phyloP scores from a whole-genome alignment of 2,888 invertebrate species.

The Euspilapteryx auroguttella region DNA sequence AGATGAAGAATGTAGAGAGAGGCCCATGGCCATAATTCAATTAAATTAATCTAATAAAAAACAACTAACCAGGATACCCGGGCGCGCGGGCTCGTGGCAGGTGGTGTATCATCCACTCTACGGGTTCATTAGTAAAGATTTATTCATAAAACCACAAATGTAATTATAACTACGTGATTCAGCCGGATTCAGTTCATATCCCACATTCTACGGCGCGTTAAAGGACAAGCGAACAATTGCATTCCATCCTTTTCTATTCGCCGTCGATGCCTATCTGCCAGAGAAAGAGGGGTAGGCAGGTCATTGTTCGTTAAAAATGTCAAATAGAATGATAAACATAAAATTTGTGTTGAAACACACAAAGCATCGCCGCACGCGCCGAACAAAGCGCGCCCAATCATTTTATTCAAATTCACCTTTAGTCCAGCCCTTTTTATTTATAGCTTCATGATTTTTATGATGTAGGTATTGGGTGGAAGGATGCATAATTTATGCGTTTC shows the following conservation, averaged over 20 bases:
- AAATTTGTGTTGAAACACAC: constrained; percentile 46
- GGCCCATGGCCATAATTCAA: constrained; percentile 9
- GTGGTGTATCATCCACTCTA: not conserved
- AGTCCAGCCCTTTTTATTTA: constrained; percentile 5
- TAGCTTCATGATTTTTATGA: constrained; percentile 15
- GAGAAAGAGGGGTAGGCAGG: constrained; percentile 17
- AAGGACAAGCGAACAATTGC: constrained; percentile 28
- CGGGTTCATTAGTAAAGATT: constrained; percentile 12
- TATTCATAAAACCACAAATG: constrained; percentile 20
- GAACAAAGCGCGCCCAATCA: constrained; percentile 30
- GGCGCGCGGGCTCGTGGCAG: not conserved
- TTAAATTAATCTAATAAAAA: constrained; percentile 2
- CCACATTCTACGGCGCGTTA: constrained; percentile 24
- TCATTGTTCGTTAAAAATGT: constrained; percentile 53
- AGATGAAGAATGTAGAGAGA: too few species aligned
- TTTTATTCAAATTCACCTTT: constrained; percentile 33
- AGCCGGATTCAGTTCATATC: constrained; percentile 50
- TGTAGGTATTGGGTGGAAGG: constrained; percentile 19
- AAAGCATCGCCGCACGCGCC: constrained; percentile 27
- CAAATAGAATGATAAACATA: constrained; percentile 58
- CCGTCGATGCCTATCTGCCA: constrained; percentile 16
- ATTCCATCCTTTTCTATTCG: constrained; percentile 25
- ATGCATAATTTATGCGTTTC: constrained; percentile 20
- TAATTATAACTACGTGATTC: constrained; percentile 44
- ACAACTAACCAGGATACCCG: not conserved